phyloP scores from a whole-genome alignment of 2,113 vertebrate genomes.

The Aythya baeri region DNA sequence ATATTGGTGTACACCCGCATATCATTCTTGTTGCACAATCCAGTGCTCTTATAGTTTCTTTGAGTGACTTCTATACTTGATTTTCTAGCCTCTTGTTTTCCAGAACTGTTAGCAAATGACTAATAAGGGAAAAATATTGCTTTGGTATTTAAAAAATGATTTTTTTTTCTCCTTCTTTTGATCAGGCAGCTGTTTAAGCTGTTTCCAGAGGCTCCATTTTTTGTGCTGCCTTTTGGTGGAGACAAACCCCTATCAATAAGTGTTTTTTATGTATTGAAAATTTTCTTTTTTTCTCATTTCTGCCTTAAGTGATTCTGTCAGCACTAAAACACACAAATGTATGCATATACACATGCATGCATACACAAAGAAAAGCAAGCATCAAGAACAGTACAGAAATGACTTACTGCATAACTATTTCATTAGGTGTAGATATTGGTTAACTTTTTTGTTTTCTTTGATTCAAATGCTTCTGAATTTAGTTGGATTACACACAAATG shows the following conservation, averaged over 20 bases:
- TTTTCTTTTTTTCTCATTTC: background rate
- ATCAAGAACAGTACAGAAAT: background rate
- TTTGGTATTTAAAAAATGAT: background rate
- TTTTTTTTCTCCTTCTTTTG: background rate
- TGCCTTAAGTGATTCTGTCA: background rate
- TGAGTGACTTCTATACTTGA: background rate
- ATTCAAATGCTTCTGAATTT: background rate
- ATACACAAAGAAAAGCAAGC: background rate
- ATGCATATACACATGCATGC: fast-evolving
- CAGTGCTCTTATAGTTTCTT: background rate
- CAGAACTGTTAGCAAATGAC: background rate
- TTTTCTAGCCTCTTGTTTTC: background rate
- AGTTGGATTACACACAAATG: background rate
- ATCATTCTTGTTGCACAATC: no score
- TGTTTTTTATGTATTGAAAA: constrained; percentile 13
- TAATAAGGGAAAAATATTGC: background rate
- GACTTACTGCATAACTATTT: background rate
- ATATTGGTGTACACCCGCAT: background rate
- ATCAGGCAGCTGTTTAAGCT: constrained; percentile 34
- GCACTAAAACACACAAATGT: background rate
- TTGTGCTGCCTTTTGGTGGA: constrained; percentile 66
- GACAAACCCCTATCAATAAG: constrained; percentile 62
- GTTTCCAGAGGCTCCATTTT: constrained; percentile 45
- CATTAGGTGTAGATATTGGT: background rate
- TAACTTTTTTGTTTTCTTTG: background rate